Percentiles rank a stretch among this genome's conserved stretches.
Conservation (phyloP, 2,888 invertebrate species). For the Epistrophe grossulariae region DNA sequence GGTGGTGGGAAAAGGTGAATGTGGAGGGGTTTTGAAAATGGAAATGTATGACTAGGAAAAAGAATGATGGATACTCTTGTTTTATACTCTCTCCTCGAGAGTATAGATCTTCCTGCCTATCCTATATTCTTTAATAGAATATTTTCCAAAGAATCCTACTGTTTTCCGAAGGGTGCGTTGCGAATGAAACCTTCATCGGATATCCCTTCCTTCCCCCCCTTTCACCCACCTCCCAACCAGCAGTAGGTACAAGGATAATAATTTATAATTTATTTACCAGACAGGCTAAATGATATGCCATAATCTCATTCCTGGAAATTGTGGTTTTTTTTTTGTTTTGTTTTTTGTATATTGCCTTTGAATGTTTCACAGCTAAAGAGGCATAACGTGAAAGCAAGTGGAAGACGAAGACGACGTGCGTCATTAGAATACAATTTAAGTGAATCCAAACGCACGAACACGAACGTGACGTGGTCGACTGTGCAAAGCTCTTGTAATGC, state of each 20-base stretch:
- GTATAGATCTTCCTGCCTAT: conserved; percentile 11
- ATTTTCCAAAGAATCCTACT: conserved; percentile 11
- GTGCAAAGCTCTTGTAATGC: conserved; percentile 39
- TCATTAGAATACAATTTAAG: conserved; percentile 18
- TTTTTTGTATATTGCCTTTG: background rate
- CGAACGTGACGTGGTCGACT: conserved; percentile 41
- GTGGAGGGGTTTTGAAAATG: conserved; percentile 9
- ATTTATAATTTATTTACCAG: conserved; percentile 62
- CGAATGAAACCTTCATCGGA: conserved; percentile 18
- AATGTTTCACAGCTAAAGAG: conserved; percentile 23
- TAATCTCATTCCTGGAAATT: conserved; percentile 44
- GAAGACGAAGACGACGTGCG: conserved; percentile 13
- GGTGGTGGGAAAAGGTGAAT: too few species aligned
- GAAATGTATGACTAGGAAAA: conserved; percentile 31
- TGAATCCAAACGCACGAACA: conserved; percentile 37
- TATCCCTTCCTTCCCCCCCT: background rate
- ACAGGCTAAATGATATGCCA: conserved; percentile 58
- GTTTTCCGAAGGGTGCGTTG: conserved; percentile 4
- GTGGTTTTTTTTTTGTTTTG: background rate
- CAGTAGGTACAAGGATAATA: conserved; percentile 6
- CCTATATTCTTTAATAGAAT: background rate
- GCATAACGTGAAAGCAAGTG: conserved; percentile 11
- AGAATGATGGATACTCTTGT: conserved; percentile 42
- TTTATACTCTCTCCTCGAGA: background rate
- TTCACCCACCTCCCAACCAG: background rate